Base-by-base conservation (phyloP, 1,140 invertebrate species). In the Saxidomus purpurata region DNA sequence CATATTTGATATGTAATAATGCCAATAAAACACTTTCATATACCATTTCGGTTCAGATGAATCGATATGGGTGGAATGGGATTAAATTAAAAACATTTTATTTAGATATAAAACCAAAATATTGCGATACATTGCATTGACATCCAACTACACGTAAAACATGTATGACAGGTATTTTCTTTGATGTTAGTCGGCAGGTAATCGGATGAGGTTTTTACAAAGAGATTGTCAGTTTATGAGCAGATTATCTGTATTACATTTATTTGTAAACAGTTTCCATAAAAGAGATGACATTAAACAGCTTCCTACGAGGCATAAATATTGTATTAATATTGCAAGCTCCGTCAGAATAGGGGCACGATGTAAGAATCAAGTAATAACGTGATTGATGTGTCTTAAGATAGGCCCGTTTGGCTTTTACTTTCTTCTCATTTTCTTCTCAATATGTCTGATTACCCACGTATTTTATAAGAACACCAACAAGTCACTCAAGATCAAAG, bases 61-160 rank as follows among this genome's bases (percentile, higher is more conserved):
- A 71, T 71, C 67, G 34, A 38, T 71, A 22, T 38, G 34, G 67
- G 67, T 71, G 67, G 67, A 71, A 71, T 71, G 36, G 67, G 67
- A 71, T 71, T 71, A 71, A 38, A 71, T 71, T 71, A 38, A 71
- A 71, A 71, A 71, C 67, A 71, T 71, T 71, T 71, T 71, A 71
- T 71, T 71, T 71, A 38, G 31, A 38, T 22, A 71, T 71, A 13
- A 71, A 71, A 71, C 11, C 34, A 71, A 71, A 38, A 40, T 71
- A 71, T 71, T 71, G 67, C 67, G 34, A 71, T 38, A 40, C 67
- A 38, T 71, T 71, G 31, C 22, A 71, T 71, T 71, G 67, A 71
- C 34, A 71, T 19, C 34, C 67, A 71, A 19, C 34, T 71, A 71
- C 0, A 71, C 67, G 67, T 71, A 71, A 71, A 71, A 71, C 36